Evolutionary conservation across 2,113 vertebrate species (phyloP), one percentile per base, ranked within the genome.

Genomic region (Leucopternis melanops): DNA sequence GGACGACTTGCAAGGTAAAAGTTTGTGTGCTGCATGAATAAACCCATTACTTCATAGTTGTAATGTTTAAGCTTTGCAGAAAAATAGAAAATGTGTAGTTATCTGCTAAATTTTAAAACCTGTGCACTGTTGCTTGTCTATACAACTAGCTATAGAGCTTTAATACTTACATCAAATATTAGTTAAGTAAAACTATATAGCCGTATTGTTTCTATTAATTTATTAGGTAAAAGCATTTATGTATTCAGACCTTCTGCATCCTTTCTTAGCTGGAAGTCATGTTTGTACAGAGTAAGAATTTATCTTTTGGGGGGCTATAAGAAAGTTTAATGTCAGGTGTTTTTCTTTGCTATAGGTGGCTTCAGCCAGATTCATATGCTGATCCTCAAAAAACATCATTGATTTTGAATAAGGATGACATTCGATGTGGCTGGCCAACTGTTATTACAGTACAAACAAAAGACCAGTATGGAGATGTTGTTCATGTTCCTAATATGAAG

Each of bases 401-500:
- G 97, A 99, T 99, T 91, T 97, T 99, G 44, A 99, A 99, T 98
- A 99, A 99, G 97, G 99, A 99, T 92, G 99, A 99, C 92, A 99
- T 99, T 83, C 98, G 99, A 45, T 99, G 99, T 93, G 99, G 99
- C 38, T 99, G 99, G 99, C 99, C 99, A 47, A 98, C 99, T 36
- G 99, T 99, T n/a, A 99, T 99, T 94, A 99, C 98, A 2, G 99
- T 99, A 34, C 99, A 99, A 97, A 99, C 99, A 85, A 99, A 99
- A 98, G 99, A 99, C 98, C 99, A 99, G 81, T 99, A 99, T 95
- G 99, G 99, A 23, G 99, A 99, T 89, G 99, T 99, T 89, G 99
- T 99, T 86, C 99, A 99, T 77, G 99, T 99, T 90, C 99, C 99
- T 62, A 99, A 99, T 96, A 99, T 99, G 99, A 99, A 99, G 99